Conservation (phyloP, 2,797 vertebrate species). For the Micromesistius poutassou region DNA sequence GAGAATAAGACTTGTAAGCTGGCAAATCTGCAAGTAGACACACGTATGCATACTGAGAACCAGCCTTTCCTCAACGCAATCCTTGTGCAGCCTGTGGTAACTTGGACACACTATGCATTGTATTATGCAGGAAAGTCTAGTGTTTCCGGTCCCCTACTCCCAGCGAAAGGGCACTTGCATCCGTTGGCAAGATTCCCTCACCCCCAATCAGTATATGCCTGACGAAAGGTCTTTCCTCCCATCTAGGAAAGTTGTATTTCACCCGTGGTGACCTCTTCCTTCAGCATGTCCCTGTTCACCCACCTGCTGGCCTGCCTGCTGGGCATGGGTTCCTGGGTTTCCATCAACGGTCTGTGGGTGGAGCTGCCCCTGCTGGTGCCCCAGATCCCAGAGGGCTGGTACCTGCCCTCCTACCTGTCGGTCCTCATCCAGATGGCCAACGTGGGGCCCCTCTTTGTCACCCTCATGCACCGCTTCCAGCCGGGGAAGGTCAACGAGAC, state of each 20-base stretch:
- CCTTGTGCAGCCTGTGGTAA: not conserved
- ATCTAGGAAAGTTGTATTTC: not conserved
- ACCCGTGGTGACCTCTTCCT: not conserved
- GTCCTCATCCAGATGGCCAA: slow-evolving; percentile 72
- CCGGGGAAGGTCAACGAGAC: slow-evolving; percentile 53
- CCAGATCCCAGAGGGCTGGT: slow-evolving; percentile 68
- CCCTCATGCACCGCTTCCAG: slow-evolving; percentile 60
- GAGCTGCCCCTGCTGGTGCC: slow-evolving; percentile 70
- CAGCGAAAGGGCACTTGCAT: not conserved
- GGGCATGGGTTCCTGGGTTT: slow-evolving; percentile 72
- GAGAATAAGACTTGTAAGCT: not conserved
- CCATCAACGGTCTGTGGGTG: slow-evolving; percentile 74
- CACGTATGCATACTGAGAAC: not conserved
- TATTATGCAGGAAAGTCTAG: not conserved
- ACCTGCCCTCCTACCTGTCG: slow-evolving; percentile 73
- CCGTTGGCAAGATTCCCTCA: not conserved
- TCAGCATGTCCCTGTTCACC: slow-evolving; percentile 50
- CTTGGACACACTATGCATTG: not conserved
- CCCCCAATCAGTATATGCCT: not conserved
- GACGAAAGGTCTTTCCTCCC: not conserved
- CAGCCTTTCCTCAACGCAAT: not conserved
- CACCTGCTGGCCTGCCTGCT: slow-evolving; percentile 65
- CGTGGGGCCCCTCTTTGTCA: slow-evolving; percentile 65
- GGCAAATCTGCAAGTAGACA: not conserved
- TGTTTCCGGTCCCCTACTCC: not conserved